Base-by-base conservation (phyloP, 1,140 invertebrate genomes). In the Hypsibius dujardini region DNA sequence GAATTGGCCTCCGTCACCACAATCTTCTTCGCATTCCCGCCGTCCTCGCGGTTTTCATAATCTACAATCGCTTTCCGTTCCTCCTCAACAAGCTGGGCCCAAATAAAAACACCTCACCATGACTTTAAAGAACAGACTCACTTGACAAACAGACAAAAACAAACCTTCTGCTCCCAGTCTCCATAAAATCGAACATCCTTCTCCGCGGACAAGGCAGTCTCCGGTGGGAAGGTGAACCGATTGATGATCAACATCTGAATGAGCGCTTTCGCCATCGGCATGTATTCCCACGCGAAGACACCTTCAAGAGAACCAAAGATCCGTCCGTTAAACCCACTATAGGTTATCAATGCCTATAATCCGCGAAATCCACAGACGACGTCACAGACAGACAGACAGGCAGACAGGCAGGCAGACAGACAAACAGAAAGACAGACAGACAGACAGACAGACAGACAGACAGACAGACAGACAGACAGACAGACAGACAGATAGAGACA, bases 161-260 rank as follows among this genome's bases (percentile, higher is more conserved):
- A n/a, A n/a, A 67, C 62, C 42, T 67, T 67, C 3, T 67, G 62
- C 42, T 67, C 62, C 62, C 42, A 42, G 42, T 67, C 62, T 42
- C 12, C 7, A 42, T 14, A 42, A 42, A 67, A 67, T 42, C 42
- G 7, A 14, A 12, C 42, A 42, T 7, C 42, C 62, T 67, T 67
- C 3, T 67, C 62, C 7, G 62, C 7, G 7, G 62, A 3, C 12
- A 42, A 14, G 12, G 45, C 45, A 3, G 62, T 67, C 45, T 67
- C 62, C 62, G 62, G 62, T 42, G 62, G 62, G 42, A 67, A 67
- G 12, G 7, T 42, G 62, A 14, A 67, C 7, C 62, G 62, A 42
- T 42, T 67, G 62, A 67, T 67, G 62, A 67, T 67, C 12, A 7
- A 42, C 62, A 67, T 67, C 42, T 67, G 62, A 12, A 67, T 67